These are phyloP conservation scores for Megalurothrips usitatus DNA, from an alignment of 2,888 invertebrate species.

Conservation along the genomic window DNA sequence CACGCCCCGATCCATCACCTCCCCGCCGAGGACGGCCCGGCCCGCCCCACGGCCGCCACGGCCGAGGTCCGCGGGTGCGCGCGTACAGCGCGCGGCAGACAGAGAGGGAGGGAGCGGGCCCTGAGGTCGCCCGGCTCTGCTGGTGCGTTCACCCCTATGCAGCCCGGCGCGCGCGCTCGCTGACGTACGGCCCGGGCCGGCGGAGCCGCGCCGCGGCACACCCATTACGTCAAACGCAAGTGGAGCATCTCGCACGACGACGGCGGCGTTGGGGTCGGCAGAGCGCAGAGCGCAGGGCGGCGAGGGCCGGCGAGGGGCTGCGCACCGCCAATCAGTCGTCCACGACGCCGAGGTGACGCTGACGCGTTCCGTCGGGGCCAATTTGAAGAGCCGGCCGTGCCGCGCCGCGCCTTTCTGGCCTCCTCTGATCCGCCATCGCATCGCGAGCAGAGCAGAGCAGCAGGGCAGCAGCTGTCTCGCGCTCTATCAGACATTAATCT, in stretches of 20 bases:
- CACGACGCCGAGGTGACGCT: too few relatives aligned
- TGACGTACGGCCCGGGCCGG: too few relatives aligned
- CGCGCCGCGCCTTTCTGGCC: neutral
- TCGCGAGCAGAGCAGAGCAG: too few relatives aligned
- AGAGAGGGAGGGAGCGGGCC: too few relatives aligned
- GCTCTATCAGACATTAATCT: slow-evolving; percentile 23
- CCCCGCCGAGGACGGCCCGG: neutral
- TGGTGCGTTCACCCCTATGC: neutral
- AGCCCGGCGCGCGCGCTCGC: too few relatives aligned
- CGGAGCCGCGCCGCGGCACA: too few relatives aligned
- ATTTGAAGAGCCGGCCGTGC: neutral
- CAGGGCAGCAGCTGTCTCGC: slow-evolving; percentile 3
- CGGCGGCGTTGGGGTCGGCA: too few relatives aligned
- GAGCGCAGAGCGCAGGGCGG: neutral
- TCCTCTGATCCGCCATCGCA: neutral
- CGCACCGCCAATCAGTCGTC: neutral
- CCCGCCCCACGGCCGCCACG: neutral
- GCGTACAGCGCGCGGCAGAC: too few relatives aligned
- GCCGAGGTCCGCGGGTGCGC: too few relatives aligned
- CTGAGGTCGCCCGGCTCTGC: neutral
- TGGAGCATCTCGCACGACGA: too few relatives aligned
- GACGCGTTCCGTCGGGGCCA: neutral
- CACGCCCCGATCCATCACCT: slow-evolving; percentile 11
- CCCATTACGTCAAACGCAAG: too few relatives aligned
- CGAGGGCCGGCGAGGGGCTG: neutral